phyloP scores from a whole-genome alignment of 2,888 invertebrate species.

The Hirtodrosophila cameraria region DNA sequence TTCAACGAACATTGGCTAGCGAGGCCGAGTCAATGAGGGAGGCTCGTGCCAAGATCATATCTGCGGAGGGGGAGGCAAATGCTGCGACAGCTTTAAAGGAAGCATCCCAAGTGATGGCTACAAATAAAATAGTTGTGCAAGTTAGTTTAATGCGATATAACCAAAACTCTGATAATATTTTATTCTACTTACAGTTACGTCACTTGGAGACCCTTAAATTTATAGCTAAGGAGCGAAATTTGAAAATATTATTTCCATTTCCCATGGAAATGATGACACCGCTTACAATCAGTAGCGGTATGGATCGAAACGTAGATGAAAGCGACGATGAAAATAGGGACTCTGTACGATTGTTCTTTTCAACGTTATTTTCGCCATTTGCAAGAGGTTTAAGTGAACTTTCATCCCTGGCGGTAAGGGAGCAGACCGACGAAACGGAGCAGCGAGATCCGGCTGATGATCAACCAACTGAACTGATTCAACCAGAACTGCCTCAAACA shows the following conservation, averaged over 20 bases:
- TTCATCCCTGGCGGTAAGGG: too few species aligned
- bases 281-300: slow-evolving; percentile 5
- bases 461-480: too few species aligned
- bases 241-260: slow-evolving; percentile 70
- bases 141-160: slow-evolving; percentile 22
- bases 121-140: slow-evolving; percentile 74
- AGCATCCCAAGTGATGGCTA: slow-evolving; percentile 78
- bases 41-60: slow-evolving; percentile 78
- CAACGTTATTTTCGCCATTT: too few species aligned
- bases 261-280: slow-evolving; percentile 67
- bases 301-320: not conserved
- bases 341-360: too few species aligned
- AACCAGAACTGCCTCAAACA: too few species aligned
- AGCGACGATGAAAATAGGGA: too few species aligned
- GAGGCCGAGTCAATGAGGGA: slow-evolving; percentile 78
- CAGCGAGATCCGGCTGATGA: too few species aligned
- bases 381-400: too few species aligned
- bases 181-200: slow-evolving; percentile 53
- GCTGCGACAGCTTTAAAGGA: slow-evolving; percentile 72
- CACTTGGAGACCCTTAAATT: slow-evolving; percentile 72
- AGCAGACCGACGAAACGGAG: too few species aligned
- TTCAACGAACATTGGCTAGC: slow-evolving; percentile 76
- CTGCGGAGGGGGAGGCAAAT: slow-evolving; percentile 74
- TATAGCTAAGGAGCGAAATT: slow-evolving; percentile 67
- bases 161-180: not conserved